Evolutionary conservation across 2,797 vertebrate species (phyloP).

Genomic region (Anas capensis): DNA sequence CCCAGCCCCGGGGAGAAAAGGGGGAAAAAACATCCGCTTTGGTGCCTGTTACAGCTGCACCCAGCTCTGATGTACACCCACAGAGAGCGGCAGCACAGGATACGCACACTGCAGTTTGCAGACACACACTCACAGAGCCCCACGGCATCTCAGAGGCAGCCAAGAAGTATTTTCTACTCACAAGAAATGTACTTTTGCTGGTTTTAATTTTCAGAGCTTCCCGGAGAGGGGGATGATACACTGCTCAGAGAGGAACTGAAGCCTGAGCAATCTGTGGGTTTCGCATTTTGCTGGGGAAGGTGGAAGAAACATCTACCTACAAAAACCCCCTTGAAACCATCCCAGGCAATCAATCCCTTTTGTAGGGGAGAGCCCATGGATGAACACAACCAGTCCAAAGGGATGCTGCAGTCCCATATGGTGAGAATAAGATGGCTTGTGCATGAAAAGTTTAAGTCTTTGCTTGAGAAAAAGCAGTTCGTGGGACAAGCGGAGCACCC

Average conservation of each 20-base stretch:
- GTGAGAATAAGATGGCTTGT: background rate
- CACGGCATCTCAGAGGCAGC: background rate
- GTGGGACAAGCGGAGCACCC: background rate
- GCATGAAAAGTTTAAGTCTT: background rate
- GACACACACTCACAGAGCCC: background rate
- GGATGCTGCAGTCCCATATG: background rate
- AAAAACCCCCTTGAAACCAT: background rate
- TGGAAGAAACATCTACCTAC: conserved; percentile 1
- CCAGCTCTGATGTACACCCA: background rate
- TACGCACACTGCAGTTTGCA: background rate
- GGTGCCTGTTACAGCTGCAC: background rate
- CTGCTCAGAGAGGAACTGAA: conserved; percentile 41
- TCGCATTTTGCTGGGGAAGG: background rate
- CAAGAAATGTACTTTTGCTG: conserved; percentile 39
- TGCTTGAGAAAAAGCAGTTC: background rate
- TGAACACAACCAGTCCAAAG: background rate
- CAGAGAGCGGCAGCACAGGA: background rate
- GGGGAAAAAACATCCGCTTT: background rate
- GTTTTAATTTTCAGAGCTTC: conserved; percentile 58
- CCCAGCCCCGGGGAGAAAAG: background rate
- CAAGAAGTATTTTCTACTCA: conserved; percentile 36
- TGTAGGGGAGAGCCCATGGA: background rate
- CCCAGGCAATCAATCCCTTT: background rate
- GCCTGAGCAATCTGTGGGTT: background rate
- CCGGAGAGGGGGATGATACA: background rate